These are phyloP conservation scores for Carcina quercana DNA, from an alignment of 2,888 invertebrate species.

Conservation along the genomic window DNA sequence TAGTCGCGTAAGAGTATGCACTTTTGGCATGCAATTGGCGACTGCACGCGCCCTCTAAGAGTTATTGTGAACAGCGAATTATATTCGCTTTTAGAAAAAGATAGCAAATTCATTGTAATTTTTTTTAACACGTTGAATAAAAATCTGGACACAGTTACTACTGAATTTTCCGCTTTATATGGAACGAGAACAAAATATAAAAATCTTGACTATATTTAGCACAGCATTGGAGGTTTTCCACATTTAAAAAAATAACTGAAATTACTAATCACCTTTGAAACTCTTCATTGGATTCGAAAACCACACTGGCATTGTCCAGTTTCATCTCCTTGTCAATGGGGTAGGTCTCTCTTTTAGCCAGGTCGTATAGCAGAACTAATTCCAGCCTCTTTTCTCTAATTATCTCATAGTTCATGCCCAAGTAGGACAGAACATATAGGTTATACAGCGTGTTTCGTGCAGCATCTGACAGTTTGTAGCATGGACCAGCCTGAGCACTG, in stretches of 20 bases:
- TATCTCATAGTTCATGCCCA: conserved; percentile 48
- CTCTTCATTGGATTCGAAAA: conserved; percentile 45
- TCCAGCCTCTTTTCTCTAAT: conserved; percentile 57
- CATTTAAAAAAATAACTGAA: conserved; percentile 1
- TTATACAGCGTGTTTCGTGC: conserved; percentile 40
- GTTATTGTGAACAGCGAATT: no score
- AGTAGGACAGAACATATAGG: conserved; percentile 55
- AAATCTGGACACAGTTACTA: no score
- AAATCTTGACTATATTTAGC: no score
- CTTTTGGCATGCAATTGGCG: no score
- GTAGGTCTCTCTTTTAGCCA: conserved; percentile 43
- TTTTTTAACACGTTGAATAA: no score
- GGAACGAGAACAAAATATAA: no score
- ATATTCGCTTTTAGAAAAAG: no score
- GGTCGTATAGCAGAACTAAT: conserved; percentile 44
- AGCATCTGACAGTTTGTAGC: conserved; percentile 46
- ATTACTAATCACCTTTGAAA: conserved; percentile 38
- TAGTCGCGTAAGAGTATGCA: no score
- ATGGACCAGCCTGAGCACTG: conserved; percentile 36
- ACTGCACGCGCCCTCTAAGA: no score
- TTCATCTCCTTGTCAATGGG: conserved; percentile 42
- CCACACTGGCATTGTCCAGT: conserved; percentile 48
- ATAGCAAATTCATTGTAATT: no score
- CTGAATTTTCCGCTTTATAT: no score
- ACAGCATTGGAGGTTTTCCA: no score